A percentile compares a stretch with the other conserved stretches of the same genome.
Evolutionary conservation across 2,797 vertebrate species (phyloP).

Genomic region (Ctenosaura bakeri): DNA sequence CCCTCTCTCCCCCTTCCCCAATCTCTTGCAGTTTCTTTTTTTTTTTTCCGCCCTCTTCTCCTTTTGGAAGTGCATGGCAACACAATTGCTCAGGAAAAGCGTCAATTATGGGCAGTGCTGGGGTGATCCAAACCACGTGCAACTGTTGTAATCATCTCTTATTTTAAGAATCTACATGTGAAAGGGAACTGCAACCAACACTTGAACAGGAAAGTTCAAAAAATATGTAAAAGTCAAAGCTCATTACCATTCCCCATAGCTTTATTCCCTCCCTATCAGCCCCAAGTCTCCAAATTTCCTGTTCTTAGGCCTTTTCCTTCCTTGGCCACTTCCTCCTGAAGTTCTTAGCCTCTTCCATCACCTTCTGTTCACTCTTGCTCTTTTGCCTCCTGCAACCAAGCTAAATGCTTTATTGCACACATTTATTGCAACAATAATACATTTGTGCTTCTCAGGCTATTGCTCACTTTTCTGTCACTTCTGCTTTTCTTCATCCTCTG

Average conservation of each 20-base stretch:
- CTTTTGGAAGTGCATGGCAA: constrained; percentile 64
- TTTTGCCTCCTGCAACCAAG: background rate
- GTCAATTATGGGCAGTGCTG: constrained; percentile 32
- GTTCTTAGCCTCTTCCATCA: background rate
- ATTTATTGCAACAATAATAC: background rate
- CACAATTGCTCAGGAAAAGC: constrained; percentile 68
- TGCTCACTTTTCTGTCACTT: background rate
- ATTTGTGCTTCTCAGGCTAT: background rate
- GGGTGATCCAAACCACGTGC: constrained; percentile 61
- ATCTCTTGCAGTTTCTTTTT: constrained; percentile 60
- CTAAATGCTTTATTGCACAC: background rate
- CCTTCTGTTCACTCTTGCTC: background rate
- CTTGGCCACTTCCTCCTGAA: background rate
- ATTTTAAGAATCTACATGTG: constrained; percentile 4
- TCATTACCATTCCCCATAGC: background rate
- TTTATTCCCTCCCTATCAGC: background rate
- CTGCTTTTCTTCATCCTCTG: background rate
- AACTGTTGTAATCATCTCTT: constrained; percentile 53
- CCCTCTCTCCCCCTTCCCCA: background rate
- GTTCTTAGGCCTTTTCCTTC: background rate
- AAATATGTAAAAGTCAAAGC: background rate
- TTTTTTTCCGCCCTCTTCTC: constrained; percentile 51
- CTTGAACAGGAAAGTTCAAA: background rate
- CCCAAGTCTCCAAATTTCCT: background rate
- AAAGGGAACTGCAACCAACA: constrained; percentile 1